phyloP scores from a whole-genome alignment of 2,888 invertebrate species.

The Mechanitis mazaeus region DNA sequence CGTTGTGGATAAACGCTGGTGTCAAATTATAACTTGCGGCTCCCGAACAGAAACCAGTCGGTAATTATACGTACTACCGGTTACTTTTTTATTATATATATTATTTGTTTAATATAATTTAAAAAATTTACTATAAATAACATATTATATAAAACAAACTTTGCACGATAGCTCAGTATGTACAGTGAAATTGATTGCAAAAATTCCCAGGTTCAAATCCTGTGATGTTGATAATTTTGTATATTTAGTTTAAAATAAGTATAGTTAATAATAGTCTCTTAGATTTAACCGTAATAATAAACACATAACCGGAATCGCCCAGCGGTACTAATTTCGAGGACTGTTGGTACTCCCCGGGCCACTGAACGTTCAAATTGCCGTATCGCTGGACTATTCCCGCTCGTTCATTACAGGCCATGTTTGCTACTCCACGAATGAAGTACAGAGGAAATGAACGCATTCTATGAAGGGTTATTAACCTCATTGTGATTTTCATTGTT shows the following conservation, averaged over 20 bases:
- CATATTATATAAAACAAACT: too few relatives aligned
- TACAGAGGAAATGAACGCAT: conserved; percentile 57
- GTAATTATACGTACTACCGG: not conserved
- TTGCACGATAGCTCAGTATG: too few relatives aligned
- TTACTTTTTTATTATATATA: too few relatives aligned
- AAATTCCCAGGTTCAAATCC: too few relatives aligned
- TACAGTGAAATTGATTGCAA: too few relatives aligned
- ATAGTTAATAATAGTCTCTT: not conserved
- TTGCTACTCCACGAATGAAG: conserved; percentile 57
- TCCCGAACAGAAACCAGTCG: conserved; percentile 11
- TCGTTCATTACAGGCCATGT: conserved; percentile 58
- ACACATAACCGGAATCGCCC: conserved; percentile 8
- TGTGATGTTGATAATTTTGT: too few relatives aligned
- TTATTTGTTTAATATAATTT: too few relatives aligned
- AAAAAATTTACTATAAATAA: too few relatives aligned
- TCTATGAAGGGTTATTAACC: conserved; percentile 49
- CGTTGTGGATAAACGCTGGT: conserved; percentile 28
- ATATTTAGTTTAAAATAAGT: too few relatives aligned
- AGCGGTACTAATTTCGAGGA: conserved; percentile 62
- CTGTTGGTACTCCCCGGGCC: conserved; percentile 60
- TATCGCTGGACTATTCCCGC: conserved; percentile 49
- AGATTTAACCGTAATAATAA: conserved; percentile 21
- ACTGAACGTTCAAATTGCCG: conserved; percentile 69
- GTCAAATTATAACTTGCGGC: conserved; percentile 30
- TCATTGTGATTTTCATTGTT: conserved; percentile 37